Evolutionary conservation across 2,113 vertebrate species (phyloP).

Genomic region (Haemorhous mexicanus): DNA sequence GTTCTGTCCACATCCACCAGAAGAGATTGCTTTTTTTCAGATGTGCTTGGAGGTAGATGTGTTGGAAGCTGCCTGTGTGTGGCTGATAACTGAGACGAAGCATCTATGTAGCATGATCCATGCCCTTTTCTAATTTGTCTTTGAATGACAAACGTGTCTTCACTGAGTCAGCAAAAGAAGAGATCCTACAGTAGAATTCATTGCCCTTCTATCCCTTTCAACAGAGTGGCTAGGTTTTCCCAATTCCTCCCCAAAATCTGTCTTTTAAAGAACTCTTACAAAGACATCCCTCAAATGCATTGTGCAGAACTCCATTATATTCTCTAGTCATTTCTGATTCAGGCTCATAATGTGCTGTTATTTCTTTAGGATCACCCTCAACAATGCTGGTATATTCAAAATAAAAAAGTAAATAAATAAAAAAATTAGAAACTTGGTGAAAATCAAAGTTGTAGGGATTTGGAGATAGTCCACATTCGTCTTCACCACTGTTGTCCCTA

Average conservation of each 20-base stretch:
- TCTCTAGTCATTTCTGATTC: not conserved
- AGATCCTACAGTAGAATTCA: not conserved
- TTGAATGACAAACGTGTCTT: constrained; percentile 68
- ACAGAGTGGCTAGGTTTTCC: not conserved
- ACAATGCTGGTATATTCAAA: not conserved
- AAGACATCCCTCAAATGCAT: not conserved
- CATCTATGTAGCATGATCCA: constrained; percentile 9
- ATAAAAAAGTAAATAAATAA: not conserved
- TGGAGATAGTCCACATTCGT: not conserved
- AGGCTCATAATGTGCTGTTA: not conserved
- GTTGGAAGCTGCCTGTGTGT: constrained; percentile 60
- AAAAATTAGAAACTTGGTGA: not conserved
- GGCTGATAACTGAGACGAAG: constrained; percentile 64
- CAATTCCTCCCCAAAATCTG: not conserved
- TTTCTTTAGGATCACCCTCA: not conserved
- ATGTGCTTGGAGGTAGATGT: constrained; percentile 51
- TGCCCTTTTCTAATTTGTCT: constrained; percentile 69
- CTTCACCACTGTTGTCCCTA: not conserved
- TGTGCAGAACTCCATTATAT: not conserved
- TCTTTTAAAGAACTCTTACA: not conserved
- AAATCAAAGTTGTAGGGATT: not conserved
- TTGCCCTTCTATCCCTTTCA: constrained; percentile 32
- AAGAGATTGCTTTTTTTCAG: constrained; percentile 53
- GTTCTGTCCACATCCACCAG: constrained; percentile 51
- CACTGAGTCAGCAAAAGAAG: constrained; percentile 67